Conservation (phyloP, 2,797 vertebrate genomes). For the Capromys pilorides region DNA sequence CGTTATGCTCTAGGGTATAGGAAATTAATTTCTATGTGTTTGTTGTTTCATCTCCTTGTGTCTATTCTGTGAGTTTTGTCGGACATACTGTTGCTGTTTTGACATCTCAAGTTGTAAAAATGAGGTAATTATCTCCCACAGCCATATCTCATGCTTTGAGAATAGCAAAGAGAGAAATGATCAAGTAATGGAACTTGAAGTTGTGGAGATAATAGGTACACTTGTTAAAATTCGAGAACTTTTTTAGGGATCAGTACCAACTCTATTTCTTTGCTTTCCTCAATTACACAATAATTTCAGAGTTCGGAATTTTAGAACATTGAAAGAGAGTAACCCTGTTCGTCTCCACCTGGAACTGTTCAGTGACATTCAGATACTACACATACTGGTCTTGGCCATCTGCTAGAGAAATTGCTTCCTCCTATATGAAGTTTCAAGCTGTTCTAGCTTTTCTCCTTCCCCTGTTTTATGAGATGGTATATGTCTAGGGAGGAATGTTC, state of each 20-base stretch:
- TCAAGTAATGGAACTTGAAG: not conserved
- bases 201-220: not conserved
- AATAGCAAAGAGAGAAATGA: not conserved
- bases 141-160: not conserved
- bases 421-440: slow-evolving; percentile 62
- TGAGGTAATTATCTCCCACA: not conserved
- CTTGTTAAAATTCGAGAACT: not conserved
- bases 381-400: slow-evolving; percentile 62
- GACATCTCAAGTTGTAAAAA: not conserved
- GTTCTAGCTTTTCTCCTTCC: slow-evolving; percentile 58
- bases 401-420: slow-evolving; percentile 58
- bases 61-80: not conserved
- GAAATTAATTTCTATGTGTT: not conserved
- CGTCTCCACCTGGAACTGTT: slow-evolving; percentile 38
- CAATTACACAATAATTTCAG: slow-evolving; percentile 3
- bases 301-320: not conserved
- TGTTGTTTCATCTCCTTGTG: not conserved
- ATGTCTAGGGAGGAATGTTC: not conserved
- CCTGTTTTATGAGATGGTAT: not conserved
- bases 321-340: not conserved
- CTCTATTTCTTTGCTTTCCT: not conserved
- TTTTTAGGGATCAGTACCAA: not conserved
- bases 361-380: slow-evolving; percentile 63
- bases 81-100: not conserved
- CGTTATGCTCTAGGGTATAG: not conserved